Conservation (phyloP, 2,797 vertebrate genomes). For the Somateria mollissima region DNA sequence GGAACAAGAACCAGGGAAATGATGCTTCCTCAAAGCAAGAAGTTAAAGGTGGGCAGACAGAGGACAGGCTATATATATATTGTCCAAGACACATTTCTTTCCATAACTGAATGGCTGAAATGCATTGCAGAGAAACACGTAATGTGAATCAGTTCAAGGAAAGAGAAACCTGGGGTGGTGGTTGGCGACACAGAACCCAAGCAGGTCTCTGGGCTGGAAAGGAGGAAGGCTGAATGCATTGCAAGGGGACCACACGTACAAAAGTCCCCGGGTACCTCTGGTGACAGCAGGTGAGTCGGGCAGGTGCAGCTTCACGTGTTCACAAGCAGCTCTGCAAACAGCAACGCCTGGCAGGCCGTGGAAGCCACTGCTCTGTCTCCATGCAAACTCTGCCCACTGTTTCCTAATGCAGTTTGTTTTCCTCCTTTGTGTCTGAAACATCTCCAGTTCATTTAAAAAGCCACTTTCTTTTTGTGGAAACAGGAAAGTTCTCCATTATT, state of each 20-base stretch:
- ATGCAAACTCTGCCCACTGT: neutral
- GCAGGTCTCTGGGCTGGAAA: neutral
- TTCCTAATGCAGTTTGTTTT: neutral
- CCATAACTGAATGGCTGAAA: neutral
- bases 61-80: neutral
- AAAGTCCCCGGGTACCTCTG: neutral
- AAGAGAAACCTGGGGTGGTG: neutral
- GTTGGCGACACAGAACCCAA: neutral
- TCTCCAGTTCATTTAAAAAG: constrained; percentile 29
- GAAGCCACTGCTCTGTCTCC: neutral
- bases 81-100: neutral
- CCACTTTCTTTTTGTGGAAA: constrained; percentile 13
- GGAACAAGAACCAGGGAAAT: neutral
- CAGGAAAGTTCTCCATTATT: constrained; percentile 1
- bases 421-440: neutral
- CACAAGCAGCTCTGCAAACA: neutral
- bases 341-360: neutral
- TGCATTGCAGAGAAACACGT: neutral
- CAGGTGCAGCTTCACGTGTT: neutral
- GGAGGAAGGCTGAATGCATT: neutral
- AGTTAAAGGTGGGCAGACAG: neutral
- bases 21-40: neutral
- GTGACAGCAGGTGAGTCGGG: neutral
- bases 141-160: neutral
- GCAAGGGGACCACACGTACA: neutral